Evolutionary conservation across 2,113 vertebrate species (phyloP).

Genomic region (Chaetodon auriga): DNA sequence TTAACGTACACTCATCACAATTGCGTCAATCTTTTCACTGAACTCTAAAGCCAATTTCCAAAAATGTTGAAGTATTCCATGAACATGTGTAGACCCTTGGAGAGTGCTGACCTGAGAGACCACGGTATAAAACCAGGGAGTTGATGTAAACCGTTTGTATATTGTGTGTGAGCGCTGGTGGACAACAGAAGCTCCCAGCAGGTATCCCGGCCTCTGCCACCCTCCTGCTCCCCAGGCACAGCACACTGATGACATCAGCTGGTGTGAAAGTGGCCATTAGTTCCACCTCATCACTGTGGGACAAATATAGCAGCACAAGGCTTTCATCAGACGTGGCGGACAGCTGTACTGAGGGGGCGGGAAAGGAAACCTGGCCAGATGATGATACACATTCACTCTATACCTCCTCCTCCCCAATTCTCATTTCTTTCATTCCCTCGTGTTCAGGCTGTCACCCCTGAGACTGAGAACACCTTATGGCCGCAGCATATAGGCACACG

Average conservation of each 20-base stretch:
- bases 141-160: slow-evolving; percentile 20
- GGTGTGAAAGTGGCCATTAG: slow-evolving; percentile 81
- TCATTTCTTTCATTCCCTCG: slow-evolving; percentile 56
- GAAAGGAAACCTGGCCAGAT: slow-evolving; percentile 79
- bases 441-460: slow-evolving; percentile 56
- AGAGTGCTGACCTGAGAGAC: neutral
- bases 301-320: slow-evolving; percentile 79
- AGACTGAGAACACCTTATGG: slow-evolving; percentile 61
- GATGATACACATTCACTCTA: slow-evolving; percentile 74
- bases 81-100: neutral
- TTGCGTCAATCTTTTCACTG: neutral
- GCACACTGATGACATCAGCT: slow-evolving; percentile 81
- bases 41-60: neutral
- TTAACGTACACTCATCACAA: neutral
- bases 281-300: slow-evolving; percentile 83
- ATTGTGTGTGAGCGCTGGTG: slow-evolving; percentile 24
- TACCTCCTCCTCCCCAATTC: slow-evolving; percentile 57
- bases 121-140: neutral
- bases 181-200: slow-evolving; percentile 65
- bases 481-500: slow-evolving; percentile 39
- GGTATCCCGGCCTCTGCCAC: slow-evolving; percentile 46
- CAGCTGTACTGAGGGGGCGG: slow-evolving; percentile 79
- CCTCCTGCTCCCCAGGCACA: slow-evolving; percentile 56
- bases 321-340: slow-evolving; percentile 78
- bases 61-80: neutral